Percentiles rank a stretch among this genome's conserved stretches.
Evolutionary conservation across 2,888 invertebrate genomes (phyloP).

Genomic region (Aphrophora alni): DNA sequence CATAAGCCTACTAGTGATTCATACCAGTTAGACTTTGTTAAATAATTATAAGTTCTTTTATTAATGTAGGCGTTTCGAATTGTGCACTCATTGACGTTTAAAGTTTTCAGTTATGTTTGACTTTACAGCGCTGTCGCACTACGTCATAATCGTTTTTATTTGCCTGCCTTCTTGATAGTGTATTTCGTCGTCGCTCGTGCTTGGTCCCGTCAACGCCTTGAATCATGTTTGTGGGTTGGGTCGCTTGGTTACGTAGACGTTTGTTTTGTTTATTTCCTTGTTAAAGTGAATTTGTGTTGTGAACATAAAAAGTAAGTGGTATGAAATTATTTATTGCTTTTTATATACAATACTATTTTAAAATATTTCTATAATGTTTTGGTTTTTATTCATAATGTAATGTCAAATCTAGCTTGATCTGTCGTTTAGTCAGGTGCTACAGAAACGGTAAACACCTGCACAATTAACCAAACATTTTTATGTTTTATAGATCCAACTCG

Average conservation of each 20-base stretch:
- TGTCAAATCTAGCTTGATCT: not conserved
- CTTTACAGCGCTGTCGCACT: not conserved
- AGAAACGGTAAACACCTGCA: not conserved
- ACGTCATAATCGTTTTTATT: not conserved
- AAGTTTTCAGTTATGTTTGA: not conserved
- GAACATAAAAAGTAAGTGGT: not conserved
- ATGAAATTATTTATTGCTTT: not conserved
- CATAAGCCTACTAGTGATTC: not conserved
- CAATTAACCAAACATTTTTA: constrained; percentile 4
- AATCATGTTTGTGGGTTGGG: not conserved
- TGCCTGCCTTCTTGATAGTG: not conserved
- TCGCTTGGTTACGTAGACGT: constrained; percentile 1
- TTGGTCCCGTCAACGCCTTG: not conserved
- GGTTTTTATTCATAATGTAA: not conserved
- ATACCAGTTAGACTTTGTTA: not conserved
- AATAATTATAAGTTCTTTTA: not conserved
- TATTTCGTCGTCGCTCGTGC: not conserved
- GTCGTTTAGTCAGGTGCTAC: not conserved
- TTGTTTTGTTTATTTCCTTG: not conserved
- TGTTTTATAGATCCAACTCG: not conserved
- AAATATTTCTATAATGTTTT: not conserved
- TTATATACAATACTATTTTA: too few species aligned
- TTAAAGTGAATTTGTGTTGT: not conserved
- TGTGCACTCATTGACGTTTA: not conserved
- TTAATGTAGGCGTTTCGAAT: not conserved